Percentiles rank a stretch among this genome's conserved stretches.
These are phyloP conservation scores for Entomobrya multifasciata DNA, from an alignment of 2,888 invertebrate genomes.

Conservation along the genomic window DNA sequence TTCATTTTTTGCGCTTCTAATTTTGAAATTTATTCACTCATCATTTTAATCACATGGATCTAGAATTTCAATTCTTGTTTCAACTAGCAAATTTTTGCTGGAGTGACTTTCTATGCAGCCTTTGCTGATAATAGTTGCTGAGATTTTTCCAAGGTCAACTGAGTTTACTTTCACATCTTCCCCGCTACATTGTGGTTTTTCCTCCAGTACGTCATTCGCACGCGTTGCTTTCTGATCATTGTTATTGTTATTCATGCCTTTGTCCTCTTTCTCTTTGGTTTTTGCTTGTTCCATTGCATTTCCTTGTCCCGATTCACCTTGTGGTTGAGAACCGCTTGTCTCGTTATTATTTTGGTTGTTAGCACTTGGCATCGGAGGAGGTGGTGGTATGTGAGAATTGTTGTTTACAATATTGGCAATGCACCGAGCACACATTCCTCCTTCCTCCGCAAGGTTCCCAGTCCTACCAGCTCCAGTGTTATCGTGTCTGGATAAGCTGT, in stretches of 20 bases:
- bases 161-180: background rate
- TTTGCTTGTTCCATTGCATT: background rate
- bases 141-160: background rate
- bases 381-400: background rate
- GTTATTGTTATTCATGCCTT: background rate
- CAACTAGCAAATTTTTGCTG: background rate
- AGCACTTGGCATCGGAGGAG: background rate
- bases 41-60: background rate
- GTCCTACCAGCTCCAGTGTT: conserved; percentile 7
- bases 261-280: background rate
- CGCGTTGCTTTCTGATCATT: background rate
- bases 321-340: background rate
- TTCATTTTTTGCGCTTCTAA: too few species aligned
- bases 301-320: background rate
- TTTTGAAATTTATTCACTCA: background rate
- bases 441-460: background rate
- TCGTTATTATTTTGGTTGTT: background rate
- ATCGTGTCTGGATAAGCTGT: background rate
- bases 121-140: background rate
- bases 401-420: conserved; percentile 34
- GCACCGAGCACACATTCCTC: conserved; percentile 37
- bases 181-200: background rate
- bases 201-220: background rate
- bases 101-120: background rate
- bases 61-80: background rate